Evolutionary conservation across 1,140 invertebrate genomes (phyloP), one percentile per base, ranked within the genome.

Genomic region (Rhagoletis zephyria): DNA sequence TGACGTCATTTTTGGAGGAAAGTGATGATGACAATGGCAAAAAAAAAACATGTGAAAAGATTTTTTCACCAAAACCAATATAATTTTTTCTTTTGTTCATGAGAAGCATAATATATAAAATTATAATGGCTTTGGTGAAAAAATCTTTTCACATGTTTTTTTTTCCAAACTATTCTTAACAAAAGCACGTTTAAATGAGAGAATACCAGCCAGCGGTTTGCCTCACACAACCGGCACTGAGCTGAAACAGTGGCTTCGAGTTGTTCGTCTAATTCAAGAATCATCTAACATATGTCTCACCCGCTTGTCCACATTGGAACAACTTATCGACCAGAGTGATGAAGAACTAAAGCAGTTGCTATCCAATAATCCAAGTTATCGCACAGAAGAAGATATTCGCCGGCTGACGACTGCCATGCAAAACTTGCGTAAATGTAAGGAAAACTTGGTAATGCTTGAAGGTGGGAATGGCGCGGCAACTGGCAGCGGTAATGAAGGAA

Each of bases 161-260:
- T 56, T 56, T 56, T 56, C 97, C 60, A 95, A 96, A 88, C 97
- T 98, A 94, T 94, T 99, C 89, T 95, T 98, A 86, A 97, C 96
- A 40, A 98, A 98, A 93, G 94, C 95, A 88, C 95, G 96, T 93
- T 94, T 97, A 91, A 91, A 94, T 42, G 94, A 95, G 85, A 94
- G 94, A 87, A 94, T 94, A 85, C 91, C 93, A 63, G 94, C 90
- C 90, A 94, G 93, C 91, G 95, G 90, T 93, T 95, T 90, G 90
- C 86, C 91, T 30, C 88, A 90, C 19, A 94, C 89, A 94, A 96
- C 93, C 96, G 97, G 56, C 96, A 96, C 77, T 93, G 98, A 90
- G 94, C 95, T 91, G 19, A 88, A 88, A 12, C 97, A 98, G 93
- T 99, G 98, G 98, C 94, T 99, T 14, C 95, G 96, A 89, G 97